These are phyloP conservation scores for Seriola dumerili DNA, from an alignment of 2,113 vertebrate genomes.

Conservation along the genomic window DNA sequence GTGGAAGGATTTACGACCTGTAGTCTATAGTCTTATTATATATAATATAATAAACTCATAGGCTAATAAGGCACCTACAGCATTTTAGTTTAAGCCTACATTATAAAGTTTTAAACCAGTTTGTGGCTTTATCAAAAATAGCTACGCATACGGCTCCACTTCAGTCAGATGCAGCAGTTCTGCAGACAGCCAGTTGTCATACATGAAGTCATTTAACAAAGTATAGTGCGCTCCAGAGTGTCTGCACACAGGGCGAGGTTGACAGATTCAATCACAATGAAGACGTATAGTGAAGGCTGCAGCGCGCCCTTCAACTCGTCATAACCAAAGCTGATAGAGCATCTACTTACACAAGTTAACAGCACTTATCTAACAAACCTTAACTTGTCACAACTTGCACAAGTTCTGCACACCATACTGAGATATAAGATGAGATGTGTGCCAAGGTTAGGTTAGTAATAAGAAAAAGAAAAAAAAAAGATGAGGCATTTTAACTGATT, in stretches of 20 bases:
- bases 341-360: slow-evolving; percentile 5
- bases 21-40: neutral
- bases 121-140: neutral
- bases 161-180: neutral
- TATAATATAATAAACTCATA: neutral
- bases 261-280: slow-evolving; percentile 43
- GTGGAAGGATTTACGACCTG: neutral
- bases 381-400: slow-evolving; percentile 16
- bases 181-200: neutral
- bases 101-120: neutral
- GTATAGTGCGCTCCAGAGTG: neutral
- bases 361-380: slow-evolving; percentile 26
- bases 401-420: neutral
- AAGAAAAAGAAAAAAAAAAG: neutral
- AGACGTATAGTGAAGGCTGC: slow-evolving; percentile 43
- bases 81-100: too few relatives aligned
- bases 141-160: neutral
- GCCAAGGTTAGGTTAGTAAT: neutral
- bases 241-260: slow-evolving; percentile 3
- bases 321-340: slow-evolving; percentile 9
- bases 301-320: slow-evolving; percentile 35
- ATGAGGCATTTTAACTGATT: neutral
- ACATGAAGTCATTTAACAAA: slow-evolving; percentile 13
- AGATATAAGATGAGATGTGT: neutral
- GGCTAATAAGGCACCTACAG: too few relatives aligned